Evolutionary conservation across 2,113 vertebrate species (phyloP), one percentile per base, ranked within the genome.

Genomic region (Cryptotis parvus): DNA sequence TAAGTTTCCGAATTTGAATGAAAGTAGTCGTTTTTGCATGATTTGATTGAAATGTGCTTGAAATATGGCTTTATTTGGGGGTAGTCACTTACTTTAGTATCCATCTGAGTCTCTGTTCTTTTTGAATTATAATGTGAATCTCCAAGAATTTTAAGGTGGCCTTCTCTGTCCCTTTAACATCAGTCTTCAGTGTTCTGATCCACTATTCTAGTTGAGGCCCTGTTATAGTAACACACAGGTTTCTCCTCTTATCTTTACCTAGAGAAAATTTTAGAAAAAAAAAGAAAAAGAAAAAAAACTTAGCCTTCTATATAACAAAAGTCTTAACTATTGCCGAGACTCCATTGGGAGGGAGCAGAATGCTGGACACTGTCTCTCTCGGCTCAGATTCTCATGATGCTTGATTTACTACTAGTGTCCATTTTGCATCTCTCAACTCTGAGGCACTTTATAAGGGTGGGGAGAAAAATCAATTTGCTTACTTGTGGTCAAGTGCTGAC

Each of bases 1-100:
- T 73, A 89, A 80, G 20, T 84, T 14, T 84, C 49, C n/a, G n/a
- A 74, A 77, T 86, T 29, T 70, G 16, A 39, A 6, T 58, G 20
- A 35, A 22, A 69, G 39, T 58, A 15, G 7, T 72, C 33, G 66
- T 84, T 81, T n/a, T 74, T 55, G 37, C 77, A 66, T 70, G 35
- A 72, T 86, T 29, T 35, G 73, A 69, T 2, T 88, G 65, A 88
- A 75, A 9, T 66, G 1, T 33, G 37, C 26, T 78, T 77, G 24
- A 72, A 35, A 41, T 80, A 3, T 24, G 69, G 14, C n/a, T 69
- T 20, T 15, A 1, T 45, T 85, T 41, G 45, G 45, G 14, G 45
- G 9, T 49, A 49, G n/a, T n/a, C n/a, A 49, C 29, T 75, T 65
- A 16, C 24, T 33, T 15, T 35, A 35, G 72, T 45, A 63, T 8